Evolutionary conservation across 2,113 vertebrate species (phyloP), one percentile per base, ranked within the genome.

Genomic region (Nansenia antarctica): DNA sequence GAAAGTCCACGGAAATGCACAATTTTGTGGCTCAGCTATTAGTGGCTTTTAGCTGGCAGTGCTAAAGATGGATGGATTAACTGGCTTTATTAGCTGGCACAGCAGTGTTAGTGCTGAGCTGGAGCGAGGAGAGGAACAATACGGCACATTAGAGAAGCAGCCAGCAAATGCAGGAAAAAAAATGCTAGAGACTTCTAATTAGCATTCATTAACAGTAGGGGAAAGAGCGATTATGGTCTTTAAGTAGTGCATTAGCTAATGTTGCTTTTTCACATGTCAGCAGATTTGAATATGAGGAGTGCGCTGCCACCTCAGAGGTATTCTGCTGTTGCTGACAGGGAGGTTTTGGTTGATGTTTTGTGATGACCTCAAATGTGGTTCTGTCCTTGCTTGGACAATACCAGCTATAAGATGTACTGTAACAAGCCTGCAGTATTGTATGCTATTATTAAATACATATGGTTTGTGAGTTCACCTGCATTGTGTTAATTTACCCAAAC

Each of bases 161-260:
- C 86, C 83, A 88, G 89, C 85, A 74, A 88, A 83, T n/a, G n/a
- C n/a, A n/a, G n/a, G n/a, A n/a, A n/a, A 85, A 80, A 78, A 55
- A 62, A 57, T 79, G 86, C 84, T 86, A 80, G 86, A 86, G 77
- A 85, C 82, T 88, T 86, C 87, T 93, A 91, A 92, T 93, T 90
- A 92, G 89, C 89, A 89, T 91, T 92, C 92, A 90, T 93, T 92
- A 92, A 91, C 91, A 89, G 88, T 81, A 76, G 82, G 77, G 89
- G 87, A 89, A 90, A 91, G 88, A 89, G 85, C 85, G 87, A 93
- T 92, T 91, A 91, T 88, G 89, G 88, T 88, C 87, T 91, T 91
- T 91, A 90, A 90, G 89, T 86, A 91, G 88, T 85, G 88, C 89
- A 91, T 93, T 91, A 93, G 91, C 88, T 91, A 90, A 89, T 90